These are phyloP conservation scores for Ascidia mentula DNA, from an alignment of 23 tunicate species.

Conservation along the genomic window DNA sequence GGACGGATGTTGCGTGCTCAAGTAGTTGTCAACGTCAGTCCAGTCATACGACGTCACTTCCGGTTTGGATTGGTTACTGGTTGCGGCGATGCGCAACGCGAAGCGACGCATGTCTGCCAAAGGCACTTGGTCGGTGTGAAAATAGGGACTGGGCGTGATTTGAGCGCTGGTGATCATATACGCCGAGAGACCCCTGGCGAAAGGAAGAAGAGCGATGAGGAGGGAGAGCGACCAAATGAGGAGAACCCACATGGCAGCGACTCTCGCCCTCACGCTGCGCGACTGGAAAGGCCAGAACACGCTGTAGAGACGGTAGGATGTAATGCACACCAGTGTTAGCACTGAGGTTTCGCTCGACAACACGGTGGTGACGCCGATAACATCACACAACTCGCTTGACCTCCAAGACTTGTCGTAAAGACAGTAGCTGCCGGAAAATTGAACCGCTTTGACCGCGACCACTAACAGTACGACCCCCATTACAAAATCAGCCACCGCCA, in stretches of 20 bases:
- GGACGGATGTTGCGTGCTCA: background rate
- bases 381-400: constrained; percentile 20
- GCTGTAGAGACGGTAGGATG: constrained; percentile 26
- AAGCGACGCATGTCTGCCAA: constrained; percentile 19
- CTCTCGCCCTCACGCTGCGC: background rate
- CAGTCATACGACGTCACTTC: constrained; percentile 8
- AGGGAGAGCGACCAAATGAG: constrained; percentile 28
- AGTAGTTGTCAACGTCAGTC: background rate
- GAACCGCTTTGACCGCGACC: constrained; percentile 23
- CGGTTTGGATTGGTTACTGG: background rate
- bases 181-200: background rate
- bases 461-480: constrained; percentile 53
- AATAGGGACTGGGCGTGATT: constrained; percentile 15
- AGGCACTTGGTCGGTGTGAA: constrained; percentile 23
- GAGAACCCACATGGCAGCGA: background rate
- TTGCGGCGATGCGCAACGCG: constrained; percentile 5
- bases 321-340: constrained; percentile 27
- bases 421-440: constrained; percentile 46
- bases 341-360: constrained; percentile 51
- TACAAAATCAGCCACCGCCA: constrained; percentile 48
- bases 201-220: constrained; percentile 27
- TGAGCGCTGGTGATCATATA: constrained; percentile 21
- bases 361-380: constrained; percentile 35
- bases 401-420: constrained; percentile 41
- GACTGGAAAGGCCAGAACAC: constrained; percentile 18